Evolutionary conservation across 2,113 vertebrate genomes (phyloP), one percentile per base, ranked within the genome.

Genomic region (Bolborhynchus lineola): DNA sequence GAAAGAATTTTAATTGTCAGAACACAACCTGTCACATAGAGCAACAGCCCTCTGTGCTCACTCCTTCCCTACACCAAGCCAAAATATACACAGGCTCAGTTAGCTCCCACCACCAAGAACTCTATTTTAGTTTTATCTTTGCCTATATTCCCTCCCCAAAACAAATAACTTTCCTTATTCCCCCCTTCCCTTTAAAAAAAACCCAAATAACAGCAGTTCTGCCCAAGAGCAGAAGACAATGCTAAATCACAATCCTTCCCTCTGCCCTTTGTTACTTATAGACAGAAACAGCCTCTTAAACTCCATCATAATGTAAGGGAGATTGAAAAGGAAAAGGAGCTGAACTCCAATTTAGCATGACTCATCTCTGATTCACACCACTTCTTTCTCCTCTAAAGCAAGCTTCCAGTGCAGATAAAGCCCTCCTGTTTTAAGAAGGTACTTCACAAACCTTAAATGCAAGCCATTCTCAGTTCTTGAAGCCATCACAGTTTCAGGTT

Each of bases 231-330:
- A 2, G 46, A 67, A 62, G 82, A 90, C 65, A 85, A 83, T 18
- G 29, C 59, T 92, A 76, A 85, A 37, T 83, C 86, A 63, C 77
- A 81, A 4, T 68, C 35, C 60, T 35, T 78, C 55, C 63, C 64
- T 37, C 33, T 77, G 63, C 79, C 88, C 86, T 94, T 94, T 83
- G 64, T 86, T 81, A 57, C 68, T 92, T 37, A 17, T 31, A 77
- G 79, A 46, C 47, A 57, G 50, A 85, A 92, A 81, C n/a, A 90
- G 67, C 37, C 68, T 94, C 88, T 90, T 68, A 37, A 90, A 81
- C 44, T 68, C 44, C 41, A n/a, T 15, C 4, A 0, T 42, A 82
- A 76, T 18, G 5, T 12, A 46, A 86, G 59, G 41, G 33, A 77
- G 53, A 49, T 18, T 20, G 65, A 16, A 41, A 86, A 68, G 47